Conservation (phyloP, 2,113 vertebrate species). For the Gulo gulo region DNA sequence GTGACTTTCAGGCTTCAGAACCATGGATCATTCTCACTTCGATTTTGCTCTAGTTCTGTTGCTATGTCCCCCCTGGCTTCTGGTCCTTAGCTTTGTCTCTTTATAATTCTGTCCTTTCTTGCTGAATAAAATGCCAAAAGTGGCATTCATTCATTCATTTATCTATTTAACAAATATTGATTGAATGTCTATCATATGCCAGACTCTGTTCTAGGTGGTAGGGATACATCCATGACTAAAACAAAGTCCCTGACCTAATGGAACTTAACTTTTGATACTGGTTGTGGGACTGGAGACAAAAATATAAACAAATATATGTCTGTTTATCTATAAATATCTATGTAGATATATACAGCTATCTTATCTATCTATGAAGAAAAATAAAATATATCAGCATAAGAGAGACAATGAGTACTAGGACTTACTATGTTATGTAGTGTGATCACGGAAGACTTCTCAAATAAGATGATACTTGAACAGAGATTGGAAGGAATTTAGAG, state of each 20-base stretch:
- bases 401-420: background rate
- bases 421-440: background rate
- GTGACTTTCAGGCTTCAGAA: background rate
- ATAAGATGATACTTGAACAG: background rate
- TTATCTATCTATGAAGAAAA: background rate
- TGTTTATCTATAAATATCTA: background rate
- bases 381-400: background rate
- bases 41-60: background rate
- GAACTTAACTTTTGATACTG: background rate
- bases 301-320: background rate
- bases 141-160: slow-evolving; percentile 10
- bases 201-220: background rate
- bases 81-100: slow-evolving; percentile 10
- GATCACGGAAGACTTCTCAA: background rate
- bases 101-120: background rate
- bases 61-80: background rate
- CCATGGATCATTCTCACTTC: background rate
- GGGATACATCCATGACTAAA: background rate
- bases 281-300: background rate
- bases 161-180: background rate
- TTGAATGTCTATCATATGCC: background rate
- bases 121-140: background rate
- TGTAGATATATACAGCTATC: background rate
- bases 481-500: background rate
- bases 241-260: background rate